phyloP scores from a whole-genome alignment of 2,888 invertebrate species.

The Pyrgus malvae region DNA sequence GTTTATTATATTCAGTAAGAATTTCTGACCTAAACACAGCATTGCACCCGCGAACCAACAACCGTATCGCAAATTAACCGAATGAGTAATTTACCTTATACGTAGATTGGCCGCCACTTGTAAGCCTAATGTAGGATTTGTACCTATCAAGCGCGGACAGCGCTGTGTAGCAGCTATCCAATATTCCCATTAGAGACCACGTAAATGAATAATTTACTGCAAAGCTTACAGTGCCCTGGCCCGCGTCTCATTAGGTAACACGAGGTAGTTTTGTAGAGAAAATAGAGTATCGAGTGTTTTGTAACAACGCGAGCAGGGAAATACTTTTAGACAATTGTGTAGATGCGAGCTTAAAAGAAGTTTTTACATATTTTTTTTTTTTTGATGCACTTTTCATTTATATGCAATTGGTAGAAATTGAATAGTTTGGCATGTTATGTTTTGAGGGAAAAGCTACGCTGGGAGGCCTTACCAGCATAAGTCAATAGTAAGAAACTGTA shows the following conservation, averaged over 20 bases:
- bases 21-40: background rate
- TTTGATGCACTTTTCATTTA: background rate
- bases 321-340: constrained; percentile 20
- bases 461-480: too few species aligned
- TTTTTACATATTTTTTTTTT: too few species aligned
- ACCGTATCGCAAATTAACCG: constrained; percentile 34
- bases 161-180: constrained; percentile 41
- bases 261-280: constrained; percentile 29
- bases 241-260: constrained; percentile 27
- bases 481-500: too few species aligned
- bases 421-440: too few species aligned
- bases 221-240: constrained; percentile 20
- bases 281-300: constrained; percentile 34
- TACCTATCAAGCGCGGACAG: constrained; percentile 30
- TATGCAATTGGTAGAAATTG: too few species aligned
- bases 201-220: constrained; percentile 36
- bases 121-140: constrained; percentile 27
- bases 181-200: constrained; percentile 57
- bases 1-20: too few species aligned
- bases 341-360: too few species aligned
- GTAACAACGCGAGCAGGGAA: constrained; percentile 21
- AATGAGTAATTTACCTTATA: constrained; percentile 38
- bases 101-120: constrained; percentile 23
- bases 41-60: constrained; percentile 17
- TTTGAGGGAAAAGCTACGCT: too few species aligned